phyloP scores from a whole-genome alignment of 2,113 vertebrate genomes.

The Epinephelus lanceolatus region DNA sequence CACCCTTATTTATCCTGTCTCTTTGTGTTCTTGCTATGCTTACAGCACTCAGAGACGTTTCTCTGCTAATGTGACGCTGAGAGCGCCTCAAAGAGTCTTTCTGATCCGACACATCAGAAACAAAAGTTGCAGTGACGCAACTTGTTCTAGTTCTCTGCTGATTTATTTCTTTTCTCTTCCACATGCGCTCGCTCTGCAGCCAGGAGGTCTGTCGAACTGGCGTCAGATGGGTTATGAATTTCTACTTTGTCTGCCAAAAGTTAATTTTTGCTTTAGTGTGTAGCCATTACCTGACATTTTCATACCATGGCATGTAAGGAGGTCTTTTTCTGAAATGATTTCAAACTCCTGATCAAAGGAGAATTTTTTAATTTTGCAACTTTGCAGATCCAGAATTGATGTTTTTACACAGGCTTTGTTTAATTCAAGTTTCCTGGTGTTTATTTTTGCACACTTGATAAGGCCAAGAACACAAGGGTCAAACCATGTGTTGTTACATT shows the following conservation, averaged over 20 bases:
- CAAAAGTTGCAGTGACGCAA: constrained; percentile 66
- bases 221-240: constrained; percentile 74
- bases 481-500: constrained; percentile 19
- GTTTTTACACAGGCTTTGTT: constrained; percentile 24
- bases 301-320: constrained; percentile 45
- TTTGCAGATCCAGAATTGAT: constrained; percentile 40
- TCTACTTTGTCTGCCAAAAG: constrained; percentile 69
- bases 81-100: constrained; percentile 35
- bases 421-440: constrained; percentile 24
- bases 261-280: constrained; percentile 68
- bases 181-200: constrained; percentile 45
- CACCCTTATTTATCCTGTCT: constrained; percentile 19
- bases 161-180: constrained; percentile 56
- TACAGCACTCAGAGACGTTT: constrained; percentile 40
- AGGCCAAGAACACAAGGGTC: constrained; percentile 6
- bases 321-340: constrained; percentile 37
- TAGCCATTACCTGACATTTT: constrained; percentile 72
- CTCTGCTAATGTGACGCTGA: constrained; percentile 29
- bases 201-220: constrained; percentile 75
- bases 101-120: constrained; percentile 65
- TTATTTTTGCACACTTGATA: constrained; percentile 18
- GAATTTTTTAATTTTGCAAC: constrained; percentile 38
- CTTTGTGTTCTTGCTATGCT: constrained; percentile 15
- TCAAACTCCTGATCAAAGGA: constrained; percentile 55
- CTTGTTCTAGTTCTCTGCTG: constrained; percentile 63